Percentiles rank a stretch among this genome's conserved stretches.
Evolutionary conservation across 2,888 invertebrate species (phyloP).

Genomic region (Teleogryllus oceanicus): DNA sequence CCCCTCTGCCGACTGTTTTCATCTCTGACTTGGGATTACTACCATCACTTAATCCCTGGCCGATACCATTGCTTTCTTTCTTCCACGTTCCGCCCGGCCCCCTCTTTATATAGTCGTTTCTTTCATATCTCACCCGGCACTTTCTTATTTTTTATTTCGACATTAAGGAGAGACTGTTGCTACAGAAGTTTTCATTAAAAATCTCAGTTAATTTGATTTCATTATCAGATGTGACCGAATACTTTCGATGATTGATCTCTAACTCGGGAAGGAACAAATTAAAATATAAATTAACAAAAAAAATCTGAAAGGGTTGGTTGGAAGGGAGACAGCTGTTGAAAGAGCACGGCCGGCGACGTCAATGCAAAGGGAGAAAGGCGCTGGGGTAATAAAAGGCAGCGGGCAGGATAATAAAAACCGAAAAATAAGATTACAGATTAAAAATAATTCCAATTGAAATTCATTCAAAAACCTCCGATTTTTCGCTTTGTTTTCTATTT

Average conservation of each 20-base stretch:
- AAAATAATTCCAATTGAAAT: conserved; percentile 18
- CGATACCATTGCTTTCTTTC: conserved; percentile 42
- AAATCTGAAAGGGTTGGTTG: conserved; percentile 4
- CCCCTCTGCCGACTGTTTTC: conserved; percentile 20
- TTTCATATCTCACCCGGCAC: conserved; percentile 40
- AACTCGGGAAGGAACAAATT: conserved; percentile 18
- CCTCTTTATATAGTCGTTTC: conserved; percentile 39
- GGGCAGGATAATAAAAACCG: neutral
- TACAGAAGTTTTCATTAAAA: conserved; percentile 28
- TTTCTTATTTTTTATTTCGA: conserved; percentile 50
- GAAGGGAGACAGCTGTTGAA: conserved; percentile 18
- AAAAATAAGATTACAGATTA: conserved; percentile 18
- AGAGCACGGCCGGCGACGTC: neutral
- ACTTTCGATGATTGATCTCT: conserved; percentile 18
- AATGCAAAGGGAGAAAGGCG: neutral
- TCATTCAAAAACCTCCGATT: neutral
- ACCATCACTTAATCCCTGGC: conserved; percentile 51
- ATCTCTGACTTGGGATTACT: conserved; percentile 45
- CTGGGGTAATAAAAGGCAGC: neutral
- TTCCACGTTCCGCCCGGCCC: neutral
- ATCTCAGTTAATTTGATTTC: conserved; percentile 32
- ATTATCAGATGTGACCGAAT: conserved; percentile 30
- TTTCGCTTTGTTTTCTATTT: neutral
- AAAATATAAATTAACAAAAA: conserved; percentile 3
- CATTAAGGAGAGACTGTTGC: conserved; percentile 31